Conservation (phyloP, 2,888 invertebrate genomes). For the Melolontha melolontha region DNA sequence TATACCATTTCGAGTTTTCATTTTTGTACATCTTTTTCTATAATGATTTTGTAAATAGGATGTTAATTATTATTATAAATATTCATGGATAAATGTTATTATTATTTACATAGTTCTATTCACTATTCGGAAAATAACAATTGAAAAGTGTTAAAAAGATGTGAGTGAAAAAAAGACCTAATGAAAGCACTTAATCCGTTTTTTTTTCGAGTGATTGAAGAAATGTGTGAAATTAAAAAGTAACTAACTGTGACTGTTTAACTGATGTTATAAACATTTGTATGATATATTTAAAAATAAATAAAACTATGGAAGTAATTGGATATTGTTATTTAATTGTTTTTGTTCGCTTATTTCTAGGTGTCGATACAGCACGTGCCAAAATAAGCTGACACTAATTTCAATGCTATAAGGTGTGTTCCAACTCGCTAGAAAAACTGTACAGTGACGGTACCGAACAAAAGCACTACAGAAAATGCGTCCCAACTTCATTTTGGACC, state of each 20-base stretch:
- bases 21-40: no score
- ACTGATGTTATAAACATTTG: slow-evolving; percentile 14
- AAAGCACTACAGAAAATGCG: no score
- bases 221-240: not conserved
- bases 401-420: no score
- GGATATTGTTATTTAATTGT: not conserved
- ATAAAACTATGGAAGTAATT: not conserved
- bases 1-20: not conserved
- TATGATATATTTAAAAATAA: slow-evolving; percentile 14
- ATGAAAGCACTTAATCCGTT: not conserved
- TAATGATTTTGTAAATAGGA: slow-evolving; percentile 3
- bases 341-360: no score
- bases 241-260: slow-evolving; percentile 4
- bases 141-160: not conserved
- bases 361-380: no score
- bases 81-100: slow-evolving; percentile 8
- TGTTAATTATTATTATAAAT: not conserved
- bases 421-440: no score
- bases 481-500: no score
- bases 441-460: no score
- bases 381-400: no score
- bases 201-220: not conserved
- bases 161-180: not conserved
- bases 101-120: slow-evolving; percentile 4
- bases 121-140: not conserved